These are phyloP conservation scores for Buphagus erythrorhynchus DNA, from an alignment of 2,797 vertebrate genomes.

Conservation along the genomic window DNA sequence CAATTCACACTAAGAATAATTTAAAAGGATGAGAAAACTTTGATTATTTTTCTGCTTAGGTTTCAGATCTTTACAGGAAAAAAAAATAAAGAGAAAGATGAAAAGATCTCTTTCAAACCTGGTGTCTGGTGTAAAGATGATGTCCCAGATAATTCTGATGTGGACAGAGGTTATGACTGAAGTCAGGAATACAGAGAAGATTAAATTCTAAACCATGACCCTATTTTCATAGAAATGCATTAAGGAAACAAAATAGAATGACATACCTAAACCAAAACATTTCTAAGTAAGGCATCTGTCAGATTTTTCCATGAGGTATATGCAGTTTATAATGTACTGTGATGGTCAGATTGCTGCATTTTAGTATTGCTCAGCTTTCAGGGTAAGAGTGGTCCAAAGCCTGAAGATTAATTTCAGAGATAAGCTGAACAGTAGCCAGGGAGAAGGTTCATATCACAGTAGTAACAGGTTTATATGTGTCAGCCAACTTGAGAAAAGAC, in stretches of 20 bases:
- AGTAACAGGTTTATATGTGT: not conserved
- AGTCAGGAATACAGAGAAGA: conserved; percentile 25
- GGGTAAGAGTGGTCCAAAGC: not conserved
- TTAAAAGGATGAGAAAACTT: conserved; percentile 18
- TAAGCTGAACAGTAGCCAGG: not conserved
- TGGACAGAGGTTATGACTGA: conserved; percentile 36
- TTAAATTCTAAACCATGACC: conserved; percentile 30
- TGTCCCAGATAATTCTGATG: not conserved
- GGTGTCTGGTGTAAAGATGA: not conserved
- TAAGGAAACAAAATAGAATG: conserved; percentile 20
- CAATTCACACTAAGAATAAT: conserved; percentile 29
- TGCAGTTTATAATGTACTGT: not conserved
- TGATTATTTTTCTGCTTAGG: conserved; percentile 35
- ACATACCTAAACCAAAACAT: conserved; percentile 8
- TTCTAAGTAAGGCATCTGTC: conserved; percentile 18
- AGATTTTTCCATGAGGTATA: conserved; percentile 3
- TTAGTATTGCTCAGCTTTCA: not conserved
- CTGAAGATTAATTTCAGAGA: not conserved
- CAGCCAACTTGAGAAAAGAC: not conserved
- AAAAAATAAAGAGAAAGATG: not conserved
- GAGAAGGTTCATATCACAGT: not conserved
- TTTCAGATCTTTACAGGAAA: not conserved
- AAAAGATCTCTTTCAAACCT: conserved; percentile 14
- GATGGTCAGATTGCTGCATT: not conserved
- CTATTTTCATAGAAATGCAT: not conserved